Evolutionary conservation across 2,797 vertebrate species (phyloP), one percentile per base, ranked within the genome.

Genomic region (Micromesistius poutassou): DNA sequence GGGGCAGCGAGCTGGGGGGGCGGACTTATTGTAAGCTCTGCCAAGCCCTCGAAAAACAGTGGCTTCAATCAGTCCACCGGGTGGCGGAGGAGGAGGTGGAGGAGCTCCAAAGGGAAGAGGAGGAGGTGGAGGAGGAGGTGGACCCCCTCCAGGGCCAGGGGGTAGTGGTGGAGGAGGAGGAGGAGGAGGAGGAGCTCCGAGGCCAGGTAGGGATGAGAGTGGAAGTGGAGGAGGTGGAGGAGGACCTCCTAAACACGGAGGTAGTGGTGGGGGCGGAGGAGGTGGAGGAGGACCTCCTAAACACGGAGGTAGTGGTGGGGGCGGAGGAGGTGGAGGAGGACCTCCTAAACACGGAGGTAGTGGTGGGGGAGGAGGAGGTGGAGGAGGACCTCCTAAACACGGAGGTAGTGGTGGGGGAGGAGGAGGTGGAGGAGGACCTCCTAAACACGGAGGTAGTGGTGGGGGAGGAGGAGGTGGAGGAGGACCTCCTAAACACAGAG

Each of bases 1-100:
- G 25, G 96, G 96, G 0, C 86, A 93, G 80, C 93, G 94, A 3
- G 9, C 85, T 0, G 83, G 84, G 0, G 82, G 75, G 83, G 89
- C 94, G 78, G 1, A 86, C 25, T 72, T 77, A 25, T 31, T n/a
- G n/a, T 79, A 86, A 14, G 73, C 79, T 0, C 16, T 78, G 31
- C 91, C 93, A 30, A 95, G 86, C 76, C 88, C 10, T 30, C 77
- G 81, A 81, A 79, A 86, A 25, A 78, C 78, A 0, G 89, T 90
- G 10, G 94, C 83, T 46, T 87, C 78, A 0, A 95, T 87, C 31
- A 94, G 0, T 0, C 90, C 93, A 38, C 93, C 33, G 5, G 85
- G 88, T 0, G 76, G 30, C 2, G 85, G 81, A 2, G 87, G 80
- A 2, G 87, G 85, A 0, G 86, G 83, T 1, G 83, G 85, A 0